Evolutionary conservation across 2,888 invertebrate species (phyloP), one percentile per base, ranked within the genome.

Genomic region (Bedellia somnulentella): DNA sequence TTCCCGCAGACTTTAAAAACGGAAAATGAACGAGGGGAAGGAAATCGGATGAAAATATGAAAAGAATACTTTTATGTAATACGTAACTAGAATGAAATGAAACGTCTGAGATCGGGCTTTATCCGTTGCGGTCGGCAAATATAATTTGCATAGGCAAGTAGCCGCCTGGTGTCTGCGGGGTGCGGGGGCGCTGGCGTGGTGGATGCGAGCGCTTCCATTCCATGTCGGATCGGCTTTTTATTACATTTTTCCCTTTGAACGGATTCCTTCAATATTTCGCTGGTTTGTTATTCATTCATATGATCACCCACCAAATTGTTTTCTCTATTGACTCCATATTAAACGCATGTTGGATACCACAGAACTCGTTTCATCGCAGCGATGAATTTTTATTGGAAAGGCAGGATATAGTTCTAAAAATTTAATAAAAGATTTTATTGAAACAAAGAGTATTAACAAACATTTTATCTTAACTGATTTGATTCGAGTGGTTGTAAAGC

Each of bases 131-230:
- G 76, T 76, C 75, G 61, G 76, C 75, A 77, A 77, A 77, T 76
- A 75, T 75, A 76, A 77, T 77, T 77, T 77, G 76, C 77, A 77
- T 77, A 75, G 70, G 53, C 75, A 75, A 77, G 70, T 77, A 73
- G 70, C 57, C 64, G 63, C 75, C 68, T 66, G 71, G 71, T 68
- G 75, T 71, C 67, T 71, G 71, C 62, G 18, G 5, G 9, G 9
- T 18, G 5, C 18, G 18, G 18, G 5, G n/a, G n/a, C n/a, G n/a
- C n/a, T n/a, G n/a, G n/a, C n/a, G n/a, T n/a, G 58, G 49, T 70
- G 66, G 70, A 67, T 67, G 67, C 66, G 71, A 61, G 62, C 67
- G 67, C 71, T 61, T 62, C 63, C 62, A 56, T 60, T 63, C 57
- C 64, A 67, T 64, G 63, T 66, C 56, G 61, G 56, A 55, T 11